Evolutionary conservation across 2,113 vertebrate genomes (phyloP).

Genomic region (Stegostoma tigrinum): DNA sequence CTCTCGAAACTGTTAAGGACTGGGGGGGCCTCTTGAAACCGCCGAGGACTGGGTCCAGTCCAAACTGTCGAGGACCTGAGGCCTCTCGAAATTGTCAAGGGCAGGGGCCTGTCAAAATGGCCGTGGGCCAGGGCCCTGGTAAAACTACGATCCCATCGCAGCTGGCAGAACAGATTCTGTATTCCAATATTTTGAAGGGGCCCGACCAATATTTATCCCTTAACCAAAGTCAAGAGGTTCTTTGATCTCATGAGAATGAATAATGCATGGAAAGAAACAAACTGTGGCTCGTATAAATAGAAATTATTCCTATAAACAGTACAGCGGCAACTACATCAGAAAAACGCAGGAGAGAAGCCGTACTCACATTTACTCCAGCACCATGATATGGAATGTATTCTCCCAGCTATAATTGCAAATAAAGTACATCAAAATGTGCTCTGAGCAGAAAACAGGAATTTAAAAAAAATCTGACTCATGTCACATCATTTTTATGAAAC

Average conservation of each 20-base stretch:
- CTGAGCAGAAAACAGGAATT: no score
- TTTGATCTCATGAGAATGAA: not conserved
- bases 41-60: no score
- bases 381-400: constrained; percentile 62
- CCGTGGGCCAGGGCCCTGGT: no score
- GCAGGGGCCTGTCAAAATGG: no score
- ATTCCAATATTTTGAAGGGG: not conserved
- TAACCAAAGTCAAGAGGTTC: not conserved
- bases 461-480: no score
- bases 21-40: no score
- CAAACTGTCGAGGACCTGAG: no score
- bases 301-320: not conserved
- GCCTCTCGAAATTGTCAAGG: no score
- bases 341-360: not conserved
- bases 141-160: no score
- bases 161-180: no score
- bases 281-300: not conserved
- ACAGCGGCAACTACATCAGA: not conserved
- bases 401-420: constrained; percentile 63
- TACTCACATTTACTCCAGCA: constrained; percentile 59
- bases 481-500: not conserved
- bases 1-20: no score
- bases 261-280: not conserved
- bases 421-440: not conserved
- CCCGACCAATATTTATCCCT: not conserved